Base-by-base conservation (phyloP, 1,140 invertebrate species). In the Drosophila willistoni region DNA sequence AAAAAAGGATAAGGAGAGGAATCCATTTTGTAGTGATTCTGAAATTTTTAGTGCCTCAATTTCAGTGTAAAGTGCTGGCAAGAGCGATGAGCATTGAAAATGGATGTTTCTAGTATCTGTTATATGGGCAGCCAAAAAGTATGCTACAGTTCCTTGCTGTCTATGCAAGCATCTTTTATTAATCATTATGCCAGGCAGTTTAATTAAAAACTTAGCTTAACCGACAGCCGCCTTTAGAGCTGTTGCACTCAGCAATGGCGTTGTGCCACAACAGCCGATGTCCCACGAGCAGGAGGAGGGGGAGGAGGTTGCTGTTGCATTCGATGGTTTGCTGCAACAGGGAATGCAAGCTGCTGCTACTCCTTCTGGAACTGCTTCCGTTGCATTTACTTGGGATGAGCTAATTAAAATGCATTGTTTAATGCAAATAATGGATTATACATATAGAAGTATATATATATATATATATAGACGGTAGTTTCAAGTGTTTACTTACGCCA, bases 361-460 rank as follows among this genome's bases (percentile, higher is more conserved):
- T 42, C 63, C 64, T 47, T 14, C 42, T 44, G 42, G 5, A 47
- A 19, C 44, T 47, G 44, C 67, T 63, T 69, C 44, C 68, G 55
- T 54, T 44, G 70, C 64, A 76, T 22, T 71, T 73, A 77, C 65
- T 68, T 72, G 63, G 57, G 41, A 54, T 80, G 80, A 72, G 77
- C 83, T 86, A 86, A 86, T 86, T 86, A 89, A 86, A 83, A 84
- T 89, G 83, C 79, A 85, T 82, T 85, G 83, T 84, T 68, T 71
- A 54, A 79, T 47, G 71, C 66, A 80, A 65, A 77, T 81, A 81
- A 77, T 65, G 66, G 64, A 71, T 82, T 83, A 76, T 81, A 51
- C 17, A 19, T 22, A 47, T 44, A 34, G 0, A 34, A 0, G 10
- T 34, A 34, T 34, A 34, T 34, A 34, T 47, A 10, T 47, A 19